Percentiles rank a stretch among this genome's conserved stretches.
phyloP scores from a whole-genome alignment of 2,797 vertebrate species.

The Molothrus ater region DNA sequence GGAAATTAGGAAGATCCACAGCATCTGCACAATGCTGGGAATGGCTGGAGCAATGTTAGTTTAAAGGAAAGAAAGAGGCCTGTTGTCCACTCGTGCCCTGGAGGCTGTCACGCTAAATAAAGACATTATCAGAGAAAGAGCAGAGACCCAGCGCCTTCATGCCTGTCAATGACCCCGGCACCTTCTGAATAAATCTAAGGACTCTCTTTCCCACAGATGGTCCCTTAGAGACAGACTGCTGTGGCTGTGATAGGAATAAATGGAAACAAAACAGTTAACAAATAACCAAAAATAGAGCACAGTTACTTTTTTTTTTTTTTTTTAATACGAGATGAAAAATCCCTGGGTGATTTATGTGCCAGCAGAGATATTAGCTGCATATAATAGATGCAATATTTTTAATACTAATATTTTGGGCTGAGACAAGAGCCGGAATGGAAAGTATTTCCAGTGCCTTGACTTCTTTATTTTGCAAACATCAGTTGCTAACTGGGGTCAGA shows the following conservation, averaged over 20 bases:
- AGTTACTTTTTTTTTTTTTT: neutral
- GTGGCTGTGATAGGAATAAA: neutral
- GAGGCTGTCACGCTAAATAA: slow-evolving; percentile 58
- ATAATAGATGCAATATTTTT: slow-evolving; percentile 67
- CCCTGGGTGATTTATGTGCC: slow-evolving; percentile 44
- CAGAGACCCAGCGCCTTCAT: slow-evolving; percentile 40
- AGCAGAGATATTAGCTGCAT: slow-evolving; percentile 45
- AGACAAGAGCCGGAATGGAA: slow-evolving; percentile 63
- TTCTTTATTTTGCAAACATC: slow-evolving; percentile 73
- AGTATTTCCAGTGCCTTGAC: slow-evolving; percentile 68
- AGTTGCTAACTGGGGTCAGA: slow-evolving; percentile 70
- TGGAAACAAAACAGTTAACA: slow-evolving; percentile 24
- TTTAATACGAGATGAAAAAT: slow-evolving; percentile 21
- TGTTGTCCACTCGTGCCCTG: slow-evolving; percentile 12
- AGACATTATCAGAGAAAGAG: slow-evolving; percentile 46
- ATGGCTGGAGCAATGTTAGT: slow-evolving; percentile 12
- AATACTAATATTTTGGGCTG: slow-evolving; percentile 66
- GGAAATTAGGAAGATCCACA: neutral
- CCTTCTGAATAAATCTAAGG: neutral
- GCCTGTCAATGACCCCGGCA: slow-evolving; percentile 14
- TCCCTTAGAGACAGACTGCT: slow-evolving; percentile 47
- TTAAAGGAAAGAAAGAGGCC: slow-evolving; percentile 13
- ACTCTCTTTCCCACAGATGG: slow-evolving; percentile 61
- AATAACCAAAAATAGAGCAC: slow-evolving; percentile 13
- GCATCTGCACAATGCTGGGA: slow-evolving; percentile 11